Percentiles rank a stretch among this genome's conserved stretches.
Evolutionary conservation across 2,113 vertebrate species (phyloP).

Genomic region (Colistium nudipinnis): DNA sequence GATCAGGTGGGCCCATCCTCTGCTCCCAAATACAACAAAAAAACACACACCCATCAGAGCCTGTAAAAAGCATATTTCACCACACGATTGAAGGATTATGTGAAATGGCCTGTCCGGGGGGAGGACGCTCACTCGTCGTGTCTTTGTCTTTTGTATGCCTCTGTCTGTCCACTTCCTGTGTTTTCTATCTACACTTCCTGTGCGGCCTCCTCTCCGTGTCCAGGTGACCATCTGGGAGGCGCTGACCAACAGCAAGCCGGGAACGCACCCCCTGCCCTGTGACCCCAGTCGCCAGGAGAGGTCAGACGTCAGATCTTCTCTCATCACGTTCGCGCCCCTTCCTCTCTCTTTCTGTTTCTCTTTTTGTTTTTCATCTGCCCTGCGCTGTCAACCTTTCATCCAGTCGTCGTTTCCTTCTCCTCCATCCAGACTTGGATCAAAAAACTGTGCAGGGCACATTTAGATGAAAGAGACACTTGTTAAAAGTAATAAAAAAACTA

Average conservation of each 20-base stretch:
- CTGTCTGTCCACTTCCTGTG: slow-evolving; percentile 14
- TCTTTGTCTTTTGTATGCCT: background rate
- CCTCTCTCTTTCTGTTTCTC: background rate
- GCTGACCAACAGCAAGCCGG: slow-evolving; percentile 96
- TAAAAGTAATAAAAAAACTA: too few species aligned
- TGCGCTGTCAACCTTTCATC: too few species aligned
- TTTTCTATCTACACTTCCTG: background rate
- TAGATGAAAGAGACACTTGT: background rate
- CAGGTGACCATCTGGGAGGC: slow-evolving; percentile 99
- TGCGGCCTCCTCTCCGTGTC: slow-evolving; percentile 20
- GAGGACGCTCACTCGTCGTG: background rate
- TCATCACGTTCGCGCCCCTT: background rate
- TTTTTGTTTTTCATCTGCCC: background rate
- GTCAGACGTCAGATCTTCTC: slow-evolving; percentile 68
- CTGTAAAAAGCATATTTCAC: too few species aligned
- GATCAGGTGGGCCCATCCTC: slow-evolving; percentile 87
- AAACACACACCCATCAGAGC: too few species aligned
- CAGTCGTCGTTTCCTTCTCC: background rate
- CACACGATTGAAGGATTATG: too few species aligned
- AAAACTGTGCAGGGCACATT: background rate
- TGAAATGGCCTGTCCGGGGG: background rate
- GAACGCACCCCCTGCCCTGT: slow-evolving; percentile 86
- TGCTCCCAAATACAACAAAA: background rate
- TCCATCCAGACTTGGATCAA: background rate
- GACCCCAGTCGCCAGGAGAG: slow-evolving; percentile 89